phyloP scores from a whole-genome alignment of 2,113 vertebrate species.

The Rhombomys opimus region DNA sequence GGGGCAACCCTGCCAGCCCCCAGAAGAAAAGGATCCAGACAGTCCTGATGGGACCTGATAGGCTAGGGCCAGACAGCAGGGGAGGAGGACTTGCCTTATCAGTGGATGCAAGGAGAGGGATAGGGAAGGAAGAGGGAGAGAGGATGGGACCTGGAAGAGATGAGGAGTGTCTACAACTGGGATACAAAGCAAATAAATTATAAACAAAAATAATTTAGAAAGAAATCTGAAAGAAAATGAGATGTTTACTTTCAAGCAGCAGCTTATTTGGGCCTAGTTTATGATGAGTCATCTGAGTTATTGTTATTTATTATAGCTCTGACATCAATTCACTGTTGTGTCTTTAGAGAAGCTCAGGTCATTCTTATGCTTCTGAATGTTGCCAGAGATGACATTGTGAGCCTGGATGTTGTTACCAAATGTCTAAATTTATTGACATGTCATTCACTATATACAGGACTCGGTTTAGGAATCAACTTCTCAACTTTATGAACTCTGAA shows the following conservation, averaged over 20 bases:
- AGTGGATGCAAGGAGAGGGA: too few species aligned
- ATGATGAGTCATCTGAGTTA: not conserved
- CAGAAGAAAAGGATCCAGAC: too few species aligned
- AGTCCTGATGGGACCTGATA: too few species aligned
- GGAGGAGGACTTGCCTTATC: too few species aligned
- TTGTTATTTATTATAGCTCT: not conserved
- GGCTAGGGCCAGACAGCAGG: too few species aligned
- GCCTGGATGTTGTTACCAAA: not conserved
- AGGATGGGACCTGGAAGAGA: too few species aligned
- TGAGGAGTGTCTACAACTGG: too few species aligned
- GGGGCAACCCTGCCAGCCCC: too few species aligned
- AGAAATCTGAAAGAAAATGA: not conserved
- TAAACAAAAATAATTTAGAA: too few species aligned
- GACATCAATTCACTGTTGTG: not conserved
- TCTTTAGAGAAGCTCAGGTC: not conserved
- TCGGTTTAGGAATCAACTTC: not conserved
- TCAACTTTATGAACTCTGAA: not conserved
- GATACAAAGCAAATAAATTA: too few species aligned
- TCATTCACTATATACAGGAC: not conserved
- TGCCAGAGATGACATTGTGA: not conserved
- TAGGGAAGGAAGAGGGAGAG: too few species aligned
- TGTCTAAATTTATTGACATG: not conserved
- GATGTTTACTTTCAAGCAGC: not conserved
- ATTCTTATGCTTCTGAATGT: not conserved
- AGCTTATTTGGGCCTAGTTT: not conserved